Evolutionary conservation across 2,888 invertebrate species (phyloP).

Genomic region (Zhengitettix transpicula): DNA sequence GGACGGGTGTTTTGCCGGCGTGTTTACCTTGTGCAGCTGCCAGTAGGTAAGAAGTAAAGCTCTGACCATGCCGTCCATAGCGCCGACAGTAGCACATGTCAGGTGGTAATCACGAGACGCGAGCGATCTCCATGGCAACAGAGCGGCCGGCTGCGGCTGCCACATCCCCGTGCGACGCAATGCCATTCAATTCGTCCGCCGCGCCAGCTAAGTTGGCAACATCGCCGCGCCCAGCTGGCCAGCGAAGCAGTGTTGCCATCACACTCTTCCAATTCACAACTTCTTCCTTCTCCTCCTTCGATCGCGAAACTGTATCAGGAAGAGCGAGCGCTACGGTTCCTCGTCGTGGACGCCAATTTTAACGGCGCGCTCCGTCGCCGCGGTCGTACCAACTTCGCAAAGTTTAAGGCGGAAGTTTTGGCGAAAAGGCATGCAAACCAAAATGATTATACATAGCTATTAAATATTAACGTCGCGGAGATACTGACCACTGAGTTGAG

Average conservation of each 20-base stretch:
- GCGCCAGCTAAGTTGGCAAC: neutral
- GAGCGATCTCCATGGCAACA: neutral
- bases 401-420: too few species aligned
- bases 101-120: neutral
- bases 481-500: too few species aligned
- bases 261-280: neutral
- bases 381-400: too few species aligned
- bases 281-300: neutral
- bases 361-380: too few species aligned
- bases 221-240: neutral
- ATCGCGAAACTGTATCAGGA: neutral
- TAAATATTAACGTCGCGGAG: too few species aligned
- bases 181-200: slow-evolving; percentile 1
- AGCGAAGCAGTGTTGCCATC: neutral
- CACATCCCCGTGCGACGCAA: neutral
- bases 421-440: too few species aligned
- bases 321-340: too few species aligned
- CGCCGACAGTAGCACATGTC: slow-evolving; percentile 9
- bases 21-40: slow-evolving; percentile 23
- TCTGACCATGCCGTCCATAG: slow-evolving; percentile 30
- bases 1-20: slow-evolving; percentile 11
- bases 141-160: slow-evolving; percentile 6
- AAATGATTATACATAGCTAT: too few species aligned
- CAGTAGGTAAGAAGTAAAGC: slow-evolving; percentile 27
- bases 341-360: too few species aligned